phyloP scores from a whole-genome alignment of 2,113 vertebrate genomes.

The Physeter macrocephalus region DNA sequence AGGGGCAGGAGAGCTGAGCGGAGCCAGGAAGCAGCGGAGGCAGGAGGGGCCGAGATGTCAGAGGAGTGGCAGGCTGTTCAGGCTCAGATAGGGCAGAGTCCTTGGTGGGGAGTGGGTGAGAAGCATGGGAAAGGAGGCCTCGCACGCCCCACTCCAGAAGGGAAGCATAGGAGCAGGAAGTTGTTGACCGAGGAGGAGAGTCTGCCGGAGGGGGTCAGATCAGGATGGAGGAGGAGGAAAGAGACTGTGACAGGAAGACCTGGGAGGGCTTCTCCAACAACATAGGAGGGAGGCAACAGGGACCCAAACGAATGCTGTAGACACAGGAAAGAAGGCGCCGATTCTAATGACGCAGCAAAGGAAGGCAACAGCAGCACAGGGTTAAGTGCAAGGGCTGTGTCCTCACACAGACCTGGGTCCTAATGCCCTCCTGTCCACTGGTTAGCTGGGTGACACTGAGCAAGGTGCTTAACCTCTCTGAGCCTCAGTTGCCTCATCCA shows the following conservation, averaged over 20 bases:
- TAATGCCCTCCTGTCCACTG: not conserved
- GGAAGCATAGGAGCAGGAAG: not conserved
- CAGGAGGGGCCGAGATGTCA: rapidly evolving
- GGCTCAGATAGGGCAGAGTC: not conserved
- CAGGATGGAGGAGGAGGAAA: not conserved
- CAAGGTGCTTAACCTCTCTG: not conserved
- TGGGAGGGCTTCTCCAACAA: not conserved
- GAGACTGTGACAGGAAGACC: not conserved
- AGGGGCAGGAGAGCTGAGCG: rapidly evolving
- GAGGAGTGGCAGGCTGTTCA: not conserved
- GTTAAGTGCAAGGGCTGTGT: not conserved
- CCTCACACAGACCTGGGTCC: not conserved
- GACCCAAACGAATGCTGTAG: not conserved
- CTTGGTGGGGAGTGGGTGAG: not conserved
- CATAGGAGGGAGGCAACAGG: not conserved
- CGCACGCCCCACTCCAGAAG: rapidly evolving
- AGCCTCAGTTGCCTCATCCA: not conserved
- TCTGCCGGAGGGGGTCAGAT: too few species aligned
- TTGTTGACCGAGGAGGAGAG: not conserved
- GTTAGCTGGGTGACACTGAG: not conserved
- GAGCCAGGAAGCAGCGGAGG: not conserved
- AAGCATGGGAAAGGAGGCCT: not conserved
- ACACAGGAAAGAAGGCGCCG: not conserved
- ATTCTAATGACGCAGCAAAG: not conserved
- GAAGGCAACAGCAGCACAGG: not conserved